Base-by-base conservation (phyloP, 2,888 invertebrate species). In the Piscicola geometra region DNA sequence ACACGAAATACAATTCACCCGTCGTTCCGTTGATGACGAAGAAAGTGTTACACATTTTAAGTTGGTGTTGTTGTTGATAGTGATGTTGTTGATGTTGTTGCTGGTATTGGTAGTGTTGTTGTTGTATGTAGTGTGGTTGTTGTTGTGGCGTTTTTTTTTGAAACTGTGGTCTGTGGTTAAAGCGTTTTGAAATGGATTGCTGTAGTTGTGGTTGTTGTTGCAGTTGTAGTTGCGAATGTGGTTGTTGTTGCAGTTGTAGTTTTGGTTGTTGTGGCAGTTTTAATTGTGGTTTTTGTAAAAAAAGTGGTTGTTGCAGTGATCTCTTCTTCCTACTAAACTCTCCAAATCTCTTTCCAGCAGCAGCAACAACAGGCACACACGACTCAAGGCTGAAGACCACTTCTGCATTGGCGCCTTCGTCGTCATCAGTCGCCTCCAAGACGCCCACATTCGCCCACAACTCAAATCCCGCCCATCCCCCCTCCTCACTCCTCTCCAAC, bases 51-150 rank as follows among this genome's bases (percentile, higher is more conserved):
- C 35, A 35, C 30, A 30, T 69, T 30, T 21, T 33, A 32, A 9
- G 18, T 28, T 1, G 35, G 35, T 25, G 73, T 35, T 12, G 56
- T 56, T n/a, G 64, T 25, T 64, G 73, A 28, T 5, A 64, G 21
- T 1, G 73, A 35, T 56, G 67, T 67, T 9, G 67, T 67, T 3
- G 67, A 28, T 25, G 35, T 67, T 3, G 64, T 64, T 3, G 64
- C 64, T 64, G 64, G n/a, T 64, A 3, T 64, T 3, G n/a, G 30
- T 12, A 28, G 64, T 64, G 21, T 5, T n/a, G 64, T 12, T 9
- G 64, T 28, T 12, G 30, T 28, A 30, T 50, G n/a, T 50, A 28
- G 9, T 3, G 5, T 5, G n/a, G n/a, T 9, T 64, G n/a, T n/a
- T 30, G n/a, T 9, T 64, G 5, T 9, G 9, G 9, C 25, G 5